Evolutionary conservation across 2,888 invertebrate species (phyloP), one percentile per base, ranked within the genome.

Genomic region (Lordiphosa fenestrarum): DNA sequence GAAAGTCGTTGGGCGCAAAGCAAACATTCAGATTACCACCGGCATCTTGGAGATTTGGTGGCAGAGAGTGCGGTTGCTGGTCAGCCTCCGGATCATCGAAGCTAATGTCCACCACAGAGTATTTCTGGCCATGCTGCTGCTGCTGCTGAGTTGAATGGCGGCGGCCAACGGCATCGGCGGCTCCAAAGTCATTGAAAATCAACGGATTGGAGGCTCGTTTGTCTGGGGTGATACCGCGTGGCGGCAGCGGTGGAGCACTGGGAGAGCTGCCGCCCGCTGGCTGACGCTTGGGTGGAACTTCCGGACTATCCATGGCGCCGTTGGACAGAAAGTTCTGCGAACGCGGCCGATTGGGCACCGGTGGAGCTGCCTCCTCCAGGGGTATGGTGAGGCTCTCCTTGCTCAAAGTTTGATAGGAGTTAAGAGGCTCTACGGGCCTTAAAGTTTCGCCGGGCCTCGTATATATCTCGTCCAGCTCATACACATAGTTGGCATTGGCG

Each of bases 171-270:
- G 61, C 37, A 6, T 84, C 84, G 6, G 66, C 55, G 6, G 30
- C 39, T 30, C 84, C 73, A 49, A 88, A 90, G 12, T 89, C 89
- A 50, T 86, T 87, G 55, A 89, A 88, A n/a, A 87, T 74, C 36
- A 88, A 65, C 0, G 90, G 88, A 80, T 90, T 90, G 0, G 90
- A 89, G 30, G 88, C 86, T n/a, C 90, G 77, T 53, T 90, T 90
- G 37, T 90, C 90, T 1, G 89, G 88, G 6, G 88, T 89, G 69
- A 94, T 94, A 6, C 95, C 95, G 61, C 96, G 90, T 0, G 96
- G 96, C 3, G 96, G 96, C 54, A 96, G 86, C 0, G 96, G 96
- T 13, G 95, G 95, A 0, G 95, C 95, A 70, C 55, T 92, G 90
- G 66, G 90, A 4, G 91, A 91, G 4, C 90, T 84, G 6, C 90